phyloP scores from a whole-genome alignment of 2,113 vertebrate genomes.

The Catharus fuscescens region DNA sequence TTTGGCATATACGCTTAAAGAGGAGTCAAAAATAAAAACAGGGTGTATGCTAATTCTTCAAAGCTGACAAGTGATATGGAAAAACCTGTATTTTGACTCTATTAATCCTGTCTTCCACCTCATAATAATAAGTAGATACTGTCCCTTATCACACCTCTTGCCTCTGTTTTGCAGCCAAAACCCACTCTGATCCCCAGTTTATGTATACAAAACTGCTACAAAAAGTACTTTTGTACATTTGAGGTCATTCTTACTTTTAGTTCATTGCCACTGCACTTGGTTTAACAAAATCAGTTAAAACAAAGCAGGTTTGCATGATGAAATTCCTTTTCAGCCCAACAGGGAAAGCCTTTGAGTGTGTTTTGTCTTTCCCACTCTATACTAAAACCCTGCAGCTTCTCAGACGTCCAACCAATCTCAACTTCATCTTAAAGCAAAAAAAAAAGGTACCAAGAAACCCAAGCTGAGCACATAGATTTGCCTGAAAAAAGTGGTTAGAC shows the following conservation, averaged over 20 bases:
- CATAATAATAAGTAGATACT: neutral
- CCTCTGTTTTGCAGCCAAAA: neutral
- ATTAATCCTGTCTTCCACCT: neutral
- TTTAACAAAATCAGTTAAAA: constrained; percentile 23
- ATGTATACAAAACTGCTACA: fast-evolving
- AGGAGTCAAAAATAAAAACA: neutral
- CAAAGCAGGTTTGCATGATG: neutral
- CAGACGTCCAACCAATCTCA: neutral
- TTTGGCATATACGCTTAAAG: neutral
- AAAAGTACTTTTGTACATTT: neutral
- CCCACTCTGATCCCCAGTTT: neutral
- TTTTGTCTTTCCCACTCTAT: neutral
- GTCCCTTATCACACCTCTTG: neutral
- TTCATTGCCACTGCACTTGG: neutral
- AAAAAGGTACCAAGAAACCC: neutral
- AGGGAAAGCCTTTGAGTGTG: neutral
- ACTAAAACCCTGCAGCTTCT: neutral
- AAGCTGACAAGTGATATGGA: neutral
- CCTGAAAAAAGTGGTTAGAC: neutral
- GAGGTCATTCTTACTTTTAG: neutral
- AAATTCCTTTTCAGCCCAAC: neutral
- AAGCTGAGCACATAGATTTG: neutral
- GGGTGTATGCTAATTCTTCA: neutral
- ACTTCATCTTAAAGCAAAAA: neutral
- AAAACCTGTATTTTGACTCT: neutral